A percentile compares a stretch with the other conserved stretches of the same genome.
phyloP scores from a whole-genome alignment of 1,140 invertebrate species.

The Neodiprion lecontei region DNA sequence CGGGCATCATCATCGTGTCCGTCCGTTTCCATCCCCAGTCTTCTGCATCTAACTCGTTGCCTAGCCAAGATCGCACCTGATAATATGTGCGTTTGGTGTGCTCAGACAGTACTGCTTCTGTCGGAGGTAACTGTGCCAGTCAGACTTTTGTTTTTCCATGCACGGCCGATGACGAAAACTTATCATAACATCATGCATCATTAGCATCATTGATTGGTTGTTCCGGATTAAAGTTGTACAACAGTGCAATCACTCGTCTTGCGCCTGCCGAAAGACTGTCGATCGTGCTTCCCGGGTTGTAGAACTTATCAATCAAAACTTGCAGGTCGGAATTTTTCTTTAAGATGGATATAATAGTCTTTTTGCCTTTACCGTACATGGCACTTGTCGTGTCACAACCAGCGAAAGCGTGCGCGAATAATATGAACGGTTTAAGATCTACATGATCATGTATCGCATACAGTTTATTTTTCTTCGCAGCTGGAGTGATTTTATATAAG shows the following conservation, averaged over 20 bases:
- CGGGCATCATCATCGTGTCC: background rate
- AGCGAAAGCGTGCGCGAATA: conserved; percentile 14
- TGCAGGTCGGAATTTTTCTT: background rate
- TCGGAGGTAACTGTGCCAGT: background rate
- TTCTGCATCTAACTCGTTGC: background rate
- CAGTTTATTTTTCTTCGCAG: background rate
- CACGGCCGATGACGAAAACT: background rate
- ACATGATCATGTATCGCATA: background rate
- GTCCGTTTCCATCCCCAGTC: background rate
- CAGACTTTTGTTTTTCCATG: background rate
- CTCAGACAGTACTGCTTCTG: background rate
- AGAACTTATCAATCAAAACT: background rate
- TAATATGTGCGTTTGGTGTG: background rate
- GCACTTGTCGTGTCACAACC: conserved; percentile 15
- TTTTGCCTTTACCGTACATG: conserved; percentile 8
- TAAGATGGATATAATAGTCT: background rate
- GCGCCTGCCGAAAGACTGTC: background rate
- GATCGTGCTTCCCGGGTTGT: background rate
- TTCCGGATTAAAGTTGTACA: background rate
- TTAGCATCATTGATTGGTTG: background rate
- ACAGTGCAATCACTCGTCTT: background rate
- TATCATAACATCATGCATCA: background rate
- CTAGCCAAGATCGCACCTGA: background rate
- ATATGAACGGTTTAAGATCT: conserved; percentile 10
- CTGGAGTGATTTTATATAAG: background rate